phyloP scores from a whole-genome alignment of 2,113 vertebrate species.

The Ranitomeya variabilis region DNA sequence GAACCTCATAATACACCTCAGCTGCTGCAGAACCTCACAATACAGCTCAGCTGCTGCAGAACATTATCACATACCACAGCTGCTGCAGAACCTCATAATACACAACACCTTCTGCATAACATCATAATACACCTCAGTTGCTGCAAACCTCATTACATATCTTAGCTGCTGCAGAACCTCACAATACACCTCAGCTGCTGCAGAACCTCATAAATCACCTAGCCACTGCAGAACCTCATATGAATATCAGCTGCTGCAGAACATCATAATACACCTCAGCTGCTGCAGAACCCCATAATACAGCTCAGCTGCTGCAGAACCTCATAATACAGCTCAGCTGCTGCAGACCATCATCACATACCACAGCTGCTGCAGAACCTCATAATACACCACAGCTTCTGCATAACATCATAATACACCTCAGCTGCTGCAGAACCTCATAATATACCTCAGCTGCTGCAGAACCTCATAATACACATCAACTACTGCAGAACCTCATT shows the following conservation, averaged over 20 bases:
- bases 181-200: background rate
- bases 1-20: background rate
- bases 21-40: background rate
- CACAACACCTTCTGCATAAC: background rate
- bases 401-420: no score
- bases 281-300: background rate
- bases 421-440: no score
- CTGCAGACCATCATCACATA: no score
- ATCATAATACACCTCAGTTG: background rate
- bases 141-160: background rate
- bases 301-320: background rate
- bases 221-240: no score
- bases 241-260: background rate
- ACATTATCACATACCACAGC: background rate
- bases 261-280: background rate
- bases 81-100: background rate
- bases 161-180: no score
- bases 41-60: background rate
- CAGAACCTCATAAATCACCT: background rate
- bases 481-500: no score
- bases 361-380: no score
- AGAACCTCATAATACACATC: no score
- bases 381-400: no score
- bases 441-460: no score
- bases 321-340: background rate